Base-by-base conservation (phyloP, 2,888 invertebrate species). In the Melangyna quadrimaculata region DNA sequence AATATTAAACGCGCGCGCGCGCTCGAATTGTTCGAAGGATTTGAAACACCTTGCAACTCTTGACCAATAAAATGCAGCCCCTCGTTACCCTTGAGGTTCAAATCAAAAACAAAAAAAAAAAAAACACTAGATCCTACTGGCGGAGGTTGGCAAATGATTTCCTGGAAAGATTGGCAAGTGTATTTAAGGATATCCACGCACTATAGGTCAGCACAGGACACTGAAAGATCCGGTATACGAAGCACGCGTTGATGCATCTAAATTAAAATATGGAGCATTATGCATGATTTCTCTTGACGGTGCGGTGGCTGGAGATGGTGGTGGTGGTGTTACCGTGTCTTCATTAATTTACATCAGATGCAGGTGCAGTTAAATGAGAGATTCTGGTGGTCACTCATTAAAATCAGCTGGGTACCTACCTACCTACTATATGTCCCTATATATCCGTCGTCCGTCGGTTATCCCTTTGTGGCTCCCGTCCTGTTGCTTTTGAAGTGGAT, bases 351-450 rank as follows among this genome's bases (percentile, higher is more conserved):
- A 80, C 80, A 35, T 72, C 45, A 63, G 61, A 65, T 86, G 86
- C 86, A 86, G 86, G 86, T 86, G 86, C 86, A 81, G 53, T 70
- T 74, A 45, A 78, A 67, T 67, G 48, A 83, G 53, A 70, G 65
- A 78, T 78, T 83, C 73, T 80, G 80, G 77, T 86, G 80, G 80
- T 73, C 77, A 71, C 72, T 86, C 86, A 86, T 86, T 86, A 70
- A 86, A 86, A 86, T 86, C 86, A 86, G 86, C 86, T 86, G 86
- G 81, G 51, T 53, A 40, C 24, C 14, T 22, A 5, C 1, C n/a
- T n/a, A n/a, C n/a, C n/a, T n/a, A n/a, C n/a, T n/a, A n/a, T n/a
- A n/a, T n/a, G n/a, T n/a, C n/a, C n/a, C n/a, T n/a, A n/a, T n/a
- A n/a, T n/a, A n/a, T n/a, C n/a, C n/a, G n/a, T n/a, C n/a, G n/a